Conservation (phyloP, 2,113 vertebrate species). For the Athene noctua region DNA sequence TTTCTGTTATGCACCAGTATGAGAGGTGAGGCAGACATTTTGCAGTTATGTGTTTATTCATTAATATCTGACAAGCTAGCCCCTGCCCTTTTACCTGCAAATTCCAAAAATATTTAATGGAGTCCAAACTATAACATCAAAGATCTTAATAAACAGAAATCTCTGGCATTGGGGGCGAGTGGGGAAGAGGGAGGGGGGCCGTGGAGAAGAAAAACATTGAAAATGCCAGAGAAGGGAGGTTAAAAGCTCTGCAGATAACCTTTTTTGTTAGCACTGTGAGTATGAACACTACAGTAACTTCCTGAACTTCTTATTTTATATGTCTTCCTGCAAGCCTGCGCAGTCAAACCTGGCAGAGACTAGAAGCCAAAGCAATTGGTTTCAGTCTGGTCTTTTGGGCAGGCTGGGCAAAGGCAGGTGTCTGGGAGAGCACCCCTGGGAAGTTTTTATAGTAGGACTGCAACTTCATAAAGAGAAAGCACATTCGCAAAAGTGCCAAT, state of each 20-base stretch:
- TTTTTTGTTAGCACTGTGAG: neutral
- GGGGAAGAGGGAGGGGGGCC: no score
- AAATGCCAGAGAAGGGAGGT: neutral
- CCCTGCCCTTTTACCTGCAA: neutral
- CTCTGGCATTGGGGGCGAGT: neutral
- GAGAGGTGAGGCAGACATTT: neutral
- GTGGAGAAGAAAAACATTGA: neutral
- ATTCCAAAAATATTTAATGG: neutral
- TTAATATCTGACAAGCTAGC: neutral
- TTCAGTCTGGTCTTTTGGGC: neutral
- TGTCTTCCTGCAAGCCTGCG: neutral
- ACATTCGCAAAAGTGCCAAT: neutral
- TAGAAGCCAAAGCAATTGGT: neutral
- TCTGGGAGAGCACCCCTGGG: neutral
- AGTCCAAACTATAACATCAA: neutral
- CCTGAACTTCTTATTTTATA: neutral
- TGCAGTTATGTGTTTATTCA: neutral
- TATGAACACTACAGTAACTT: neutral
- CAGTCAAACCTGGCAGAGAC: neutral
- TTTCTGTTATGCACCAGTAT: neutral
- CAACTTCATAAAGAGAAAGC: neutral
- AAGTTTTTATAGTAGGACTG: neutral
- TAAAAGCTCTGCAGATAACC: neutral
- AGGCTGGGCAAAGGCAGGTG: neutral
- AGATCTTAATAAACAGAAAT: neutral